These are phyloP conservation scores for Operophtera brumata DNA, from an alignment of 2,888 invertebrate species.

Conservation along the genomic window DNA sequence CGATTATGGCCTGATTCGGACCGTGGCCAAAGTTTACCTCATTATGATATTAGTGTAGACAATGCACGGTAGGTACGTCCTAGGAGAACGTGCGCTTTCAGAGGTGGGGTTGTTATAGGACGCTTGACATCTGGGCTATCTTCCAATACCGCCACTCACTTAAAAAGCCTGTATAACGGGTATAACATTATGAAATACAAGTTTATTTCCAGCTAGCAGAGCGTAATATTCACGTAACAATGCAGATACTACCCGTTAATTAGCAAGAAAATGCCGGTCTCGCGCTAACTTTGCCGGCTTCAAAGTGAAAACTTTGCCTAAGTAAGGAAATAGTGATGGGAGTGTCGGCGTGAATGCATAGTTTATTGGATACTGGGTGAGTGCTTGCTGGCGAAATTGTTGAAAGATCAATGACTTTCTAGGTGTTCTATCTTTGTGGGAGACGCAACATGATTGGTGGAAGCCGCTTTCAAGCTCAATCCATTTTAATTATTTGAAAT, in stretches of 20 bases:
- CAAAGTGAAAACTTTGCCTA: conserved; percentile 36
- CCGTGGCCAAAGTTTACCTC: too few species aligned
- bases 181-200: conserved; percentile 29
- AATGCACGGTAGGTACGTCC: too few species aligned
- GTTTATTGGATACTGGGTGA: background rate
- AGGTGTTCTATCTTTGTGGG: too few species aligned
- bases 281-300: conserved; percentile 48
- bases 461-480: too few species aligned
- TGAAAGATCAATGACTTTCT: background rate
- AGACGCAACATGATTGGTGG: too few species aligned
- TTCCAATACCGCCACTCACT: too few species aligned
- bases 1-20: too few species aligned
- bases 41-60: too few species aligned
- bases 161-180: background rate
- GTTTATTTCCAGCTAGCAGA: conserved; percentile 44
- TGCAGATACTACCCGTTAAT: conserved; percentile 57
- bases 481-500: too few species aligned
- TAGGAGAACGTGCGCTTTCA: too few species aligned
- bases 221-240: conserved; percentile 51
- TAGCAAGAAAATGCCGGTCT: conserved; percentile 55
- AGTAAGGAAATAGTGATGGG: conserved; percentile 15
- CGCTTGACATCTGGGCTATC: too few species aligned
- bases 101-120: too few species aligned
- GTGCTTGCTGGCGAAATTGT: background rate
- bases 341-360: conserved; percentile 10